phyloP scores from a whole-genome alignment of 2,888 invertebrate species.

The Dysmachus trigonus region DNA sequence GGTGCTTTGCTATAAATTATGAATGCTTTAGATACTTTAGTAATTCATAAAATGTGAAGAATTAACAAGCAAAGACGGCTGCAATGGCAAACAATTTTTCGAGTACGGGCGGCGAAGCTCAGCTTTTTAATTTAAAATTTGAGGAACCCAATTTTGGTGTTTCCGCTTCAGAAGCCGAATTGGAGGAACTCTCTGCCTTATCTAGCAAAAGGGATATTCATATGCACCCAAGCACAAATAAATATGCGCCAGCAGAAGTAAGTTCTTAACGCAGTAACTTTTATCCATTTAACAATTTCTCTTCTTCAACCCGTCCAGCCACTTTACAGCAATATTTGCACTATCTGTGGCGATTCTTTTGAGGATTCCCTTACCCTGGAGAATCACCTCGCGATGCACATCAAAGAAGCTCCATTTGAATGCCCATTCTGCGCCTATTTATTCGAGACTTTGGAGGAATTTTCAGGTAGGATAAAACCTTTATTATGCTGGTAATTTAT shows the following conservation, averaged over 20 bases:
- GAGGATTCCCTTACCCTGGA: neutral
- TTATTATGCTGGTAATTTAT: too few relatives aligned
- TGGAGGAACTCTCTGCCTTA: neutral
- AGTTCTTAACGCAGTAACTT: neutral
- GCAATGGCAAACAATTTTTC: neutral
- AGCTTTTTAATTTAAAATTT: neutral
- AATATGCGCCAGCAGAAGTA: neutral
- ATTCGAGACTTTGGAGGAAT: slow-evolving; percentile 28
- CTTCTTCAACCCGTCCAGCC: neutral
- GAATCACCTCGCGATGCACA: slow-evolving; percentile 37
- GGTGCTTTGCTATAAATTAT: neutral
- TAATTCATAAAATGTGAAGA: neutral
- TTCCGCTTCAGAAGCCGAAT: neutral
- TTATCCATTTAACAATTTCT: neutral
- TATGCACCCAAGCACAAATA: neutral
- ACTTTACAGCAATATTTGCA: neutral
- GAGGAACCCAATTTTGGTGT: neutral
- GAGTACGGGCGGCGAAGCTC: neutral
- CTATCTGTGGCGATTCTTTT: neutral
- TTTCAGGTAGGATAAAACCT: neutral
- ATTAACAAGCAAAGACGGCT: neutral
- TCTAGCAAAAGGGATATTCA: neutral
- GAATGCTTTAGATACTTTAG: neutral
- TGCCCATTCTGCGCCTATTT: slow-evolving; percentile 48
- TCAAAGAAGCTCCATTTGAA: slow-evolving; percentile 41